These are phyloP conservation scores for Telenomus remus DNA, from an alignment of 1,140 invertebrate species.

Conservation along the genomic window DNA sequence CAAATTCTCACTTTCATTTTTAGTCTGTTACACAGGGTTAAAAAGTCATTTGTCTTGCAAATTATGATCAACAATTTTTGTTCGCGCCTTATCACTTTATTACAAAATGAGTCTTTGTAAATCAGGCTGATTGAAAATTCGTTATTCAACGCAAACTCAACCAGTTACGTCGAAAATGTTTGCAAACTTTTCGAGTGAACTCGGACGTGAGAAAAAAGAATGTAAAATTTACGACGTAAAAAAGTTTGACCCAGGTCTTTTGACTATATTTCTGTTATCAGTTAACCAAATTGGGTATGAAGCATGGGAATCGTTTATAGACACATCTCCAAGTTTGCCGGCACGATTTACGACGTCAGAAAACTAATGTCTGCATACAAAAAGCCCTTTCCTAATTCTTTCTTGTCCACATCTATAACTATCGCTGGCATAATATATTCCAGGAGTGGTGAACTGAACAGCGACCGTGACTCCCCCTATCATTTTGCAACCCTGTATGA, in stretches of 20 bases:
- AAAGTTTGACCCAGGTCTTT: too few relatives aligned
- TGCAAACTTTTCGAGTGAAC: too few relatives aligned
- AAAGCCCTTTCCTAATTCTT: constrained; percentile 21
- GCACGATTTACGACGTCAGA: constrained; percentile 25
- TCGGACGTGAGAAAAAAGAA: too few relatives aligned
- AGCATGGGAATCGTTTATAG: constrained; percentile 23
- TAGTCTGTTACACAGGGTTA: background rate
- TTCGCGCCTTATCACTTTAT: too few relatives aligned
- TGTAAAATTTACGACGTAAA: too few relatives aligned
- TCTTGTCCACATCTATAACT: constrained; percentile 26
- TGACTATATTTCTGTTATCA: too few relatives aligned
- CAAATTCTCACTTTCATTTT: constrained; percentile 15
- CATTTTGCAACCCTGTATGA: constrained; percentile 14
- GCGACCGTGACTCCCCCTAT: constrained; percentile 25
- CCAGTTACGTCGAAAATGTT: too few relatives aligned
- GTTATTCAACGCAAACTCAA: too few relatives aligned
- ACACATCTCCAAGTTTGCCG: constrained; percentile 6
- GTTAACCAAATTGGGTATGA: constrained; percentile 6
- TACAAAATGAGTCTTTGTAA: too few relatives aligned
- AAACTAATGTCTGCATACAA: constrained; percentile 15
- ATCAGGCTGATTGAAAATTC: too few relatives aligned
- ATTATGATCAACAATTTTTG: too few relatives aligned
- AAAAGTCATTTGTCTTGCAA: too few relatives aligned
- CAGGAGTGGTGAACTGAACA: constrained; percentile 52
- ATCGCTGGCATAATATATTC: constrained; percentile 56